Evolutionary conservation across 2,888 invertebrate genomes (phyloP), one percentile per base, ranked within the genome.

Genomic region (Archaeoteleia sp.): DNA sequence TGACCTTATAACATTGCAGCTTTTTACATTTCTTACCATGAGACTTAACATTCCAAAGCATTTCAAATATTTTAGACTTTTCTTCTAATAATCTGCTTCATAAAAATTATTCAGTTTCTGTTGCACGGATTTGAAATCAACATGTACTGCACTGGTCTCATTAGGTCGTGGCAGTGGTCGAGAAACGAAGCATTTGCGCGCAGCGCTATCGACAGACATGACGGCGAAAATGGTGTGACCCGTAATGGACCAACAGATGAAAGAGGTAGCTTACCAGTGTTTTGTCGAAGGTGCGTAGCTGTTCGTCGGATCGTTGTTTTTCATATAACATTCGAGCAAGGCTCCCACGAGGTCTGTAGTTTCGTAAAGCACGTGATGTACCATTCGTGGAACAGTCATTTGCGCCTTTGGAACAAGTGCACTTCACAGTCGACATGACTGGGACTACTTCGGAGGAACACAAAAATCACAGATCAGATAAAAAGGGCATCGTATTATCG

Each of bases 271-370:
- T 88, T 85, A 92, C 92, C 90, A 90, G 88, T 54, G 86, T 87
- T 79, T 92, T 91, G 82, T 93, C 92, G 82, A 91, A 88, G 42
- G 88, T 87, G 74, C 89, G 88, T 13, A 93, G 87, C 72, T 89
- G 88, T 79, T 90, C 88, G 84, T 93, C 93, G 77, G 90, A 90
- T 71, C 88, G 86, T 76, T 92, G 91, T 83, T 92, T 92, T 75
- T 92, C 90, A 86, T 91, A 92, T 45, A 93, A 85, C 39, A 92
- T 89, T 77, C 92, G 87, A 46, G 93, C 92, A 68, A 93, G 86
- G 46, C 91, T 90, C 72, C 92, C 91, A 77, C 92, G 88, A 40
- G 92, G 92, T 70, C 91, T 87, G 82, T 90, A 91, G 66, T 63
- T 73, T 42, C 75, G 73, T 4, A 78, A 55, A 25, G 68, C 60